Evolutionary conservation across 2,888 invertebrate genomes (phyloP).

Genomic region (Ennomos erosarius): DNA sequence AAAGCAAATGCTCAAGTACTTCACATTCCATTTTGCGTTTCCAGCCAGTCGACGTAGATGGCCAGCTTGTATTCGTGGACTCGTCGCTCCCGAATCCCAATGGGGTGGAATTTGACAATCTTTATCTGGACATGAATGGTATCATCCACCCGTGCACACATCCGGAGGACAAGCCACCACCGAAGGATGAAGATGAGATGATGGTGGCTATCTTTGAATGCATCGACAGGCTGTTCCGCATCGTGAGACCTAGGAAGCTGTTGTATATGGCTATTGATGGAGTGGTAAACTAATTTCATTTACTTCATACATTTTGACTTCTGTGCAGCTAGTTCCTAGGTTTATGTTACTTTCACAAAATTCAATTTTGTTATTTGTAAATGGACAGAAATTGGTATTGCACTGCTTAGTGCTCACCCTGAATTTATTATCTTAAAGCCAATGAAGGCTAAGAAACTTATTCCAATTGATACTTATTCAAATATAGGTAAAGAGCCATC

Average conservation of each 20-base stretch:
- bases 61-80: constrained; percentile 91
- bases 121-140: constrained; percentile 99
- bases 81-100: constrained; percentile 97
- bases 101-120: constrained; percentile 98
- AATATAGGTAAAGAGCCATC: no score
- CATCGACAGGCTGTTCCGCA: constrained; percentile 97
- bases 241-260: constrained; percentile 96
- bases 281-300: constrained; percentile 87
- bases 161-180: constrained; percentile 98
- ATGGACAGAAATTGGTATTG: no score
- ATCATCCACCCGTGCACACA: constrained; percentile 99
- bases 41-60: constrained; percentile 91
- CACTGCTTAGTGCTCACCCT: no score
- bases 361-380: no score
- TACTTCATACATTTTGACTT: no score
- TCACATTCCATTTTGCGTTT: constrained; percentile 45
- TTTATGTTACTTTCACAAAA: no score
- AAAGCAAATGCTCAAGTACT: not conserved
- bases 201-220: constrained; percentile 99
- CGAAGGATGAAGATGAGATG: constrained; percentile 99
- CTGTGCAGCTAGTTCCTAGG: no score
- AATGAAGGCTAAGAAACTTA: no score
- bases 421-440: no score
- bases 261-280: constrained; percentile 99
- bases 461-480: no score